These are phyloP conservation scores for Scaptomyza flava DNA, from an alignment of 2,888 invertebrate species.

Conservation along the genomic window DNA sequence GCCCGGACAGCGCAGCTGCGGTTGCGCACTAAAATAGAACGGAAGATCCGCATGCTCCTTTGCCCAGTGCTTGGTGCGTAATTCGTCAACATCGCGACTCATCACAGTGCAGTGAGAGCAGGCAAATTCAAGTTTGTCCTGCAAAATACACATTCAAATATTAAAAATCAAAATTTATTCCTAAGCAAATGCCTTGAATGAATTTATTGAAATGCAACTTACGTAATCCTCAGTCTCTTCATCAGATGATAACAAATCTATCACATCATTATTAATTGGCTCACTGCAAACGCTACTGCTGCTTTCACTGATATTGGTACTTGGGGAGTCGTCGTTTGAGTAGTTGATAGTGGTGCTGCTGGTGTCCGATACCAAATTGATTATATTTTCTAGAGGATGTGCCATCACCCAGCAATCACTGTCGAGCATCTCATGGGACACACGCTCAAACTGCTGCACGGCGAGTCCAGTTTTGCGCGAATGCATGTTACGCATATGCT, in stretches of 20 bases:
- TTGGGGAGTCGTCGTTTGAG: background rate
- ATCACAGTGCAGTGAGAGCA: constrained; percentile 73
- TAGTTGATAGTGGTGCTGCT: background rate
- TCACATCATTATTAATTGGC: constrained; percentile 5
- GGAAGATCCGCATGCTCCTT: constrained; percentile 57
- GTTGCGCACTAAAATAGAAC: constrained; percentile 74
- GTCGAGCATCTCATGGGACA: constrained; percentile 43
- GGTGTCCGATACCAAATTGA: background rate
- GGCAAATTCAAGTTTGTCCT: constrained; percentile 50
- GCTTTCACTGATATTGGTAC: background rate
- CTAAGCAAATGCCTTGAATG: no score
- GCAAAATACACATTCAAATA: background rate
- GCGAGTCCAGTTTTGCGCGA: constrained; percentile 84
- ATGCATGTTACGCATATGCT: constrained; percentile 51
- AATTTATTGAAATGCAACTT: background rate
- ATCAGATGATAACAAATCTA: constrained; percentile 51
- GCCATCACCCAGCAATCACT: constrained; percentile 81
- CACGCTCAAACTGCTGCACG: constrained; percentile 84
- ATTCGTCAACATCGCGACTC: constrained; percentile 40
- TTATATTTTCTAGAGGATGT: constrained; percentile 80
- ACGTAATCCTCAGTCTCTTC: constrained; percentile 24
- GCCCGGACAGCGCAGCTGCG: constrained; percentile 68
- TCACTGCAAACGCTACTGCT: background rate
- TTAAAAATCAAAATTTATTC: no score
- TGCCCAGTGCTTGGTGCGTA: constrained; percentile 69